Percentiles rank a stretch among this genome's conserved stretches.
These are phyloP conservation scores for Polydrusus cervinus DNA, from an alignment of 2,888 invertebrate genomes.

Conservation along the genomic window DNA sequence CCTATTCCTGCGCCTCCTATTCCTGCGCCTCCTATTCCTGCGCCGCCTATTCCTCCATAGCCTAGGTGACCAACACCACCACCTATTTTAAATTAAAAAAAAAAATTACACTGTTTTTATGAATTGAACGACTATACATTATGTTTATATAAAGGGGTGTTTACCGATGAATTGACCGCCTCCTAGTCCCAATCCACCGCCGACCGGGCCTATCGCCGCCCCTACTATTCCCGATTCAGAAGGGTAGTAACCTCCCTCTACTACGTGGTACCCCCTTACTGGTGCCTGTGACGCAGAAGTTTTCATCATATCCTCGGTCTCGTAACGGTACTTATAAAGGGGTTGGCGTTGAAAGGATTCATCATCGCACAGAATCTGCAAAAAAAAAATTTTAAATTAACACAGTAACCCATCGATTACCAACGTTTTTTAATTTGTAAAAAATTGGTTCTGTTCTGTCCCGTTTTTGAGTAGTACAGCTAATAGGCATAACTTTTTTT, in stretches of 20 bases:
- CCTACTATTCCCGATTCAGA: conserved; percentile 60
- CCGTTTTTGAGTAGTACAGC: too few relatives aligned
- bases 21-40: conserved; percentile 58
- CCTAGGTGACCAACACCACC: conserved; percentile 60
- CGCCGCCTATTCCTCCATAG: conserved; percentile 28
- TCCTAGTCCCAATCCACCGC: conserved; percentile 31
- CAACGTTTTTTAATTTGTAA: too few relatives aligned
- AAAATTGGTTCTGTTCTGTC: too few relatives aligned
- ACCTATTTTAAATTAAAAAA: conserved; percentile 35
- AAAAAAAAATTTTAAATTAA: background rate
- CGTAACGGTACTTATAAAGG: conserved; percentile 67
- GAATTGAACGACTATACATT: too few relatives aligned
- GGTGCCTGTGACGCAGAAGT: conserved; percentile 67
- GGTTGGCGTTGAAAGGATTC: conserved; percentile 56
- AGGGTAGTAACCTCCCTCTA: conserved; percentile 77
- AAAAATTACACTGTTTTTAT: too few relatives aligned
- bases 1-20: conserved; percentile 51
- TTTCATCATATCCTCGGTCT: conserved; percentile 69
- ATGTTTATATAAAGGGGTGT: background rate
- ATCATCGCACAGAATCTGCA: conserved; percentile 38
- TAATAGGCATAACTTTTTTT: too few relatives aligned
- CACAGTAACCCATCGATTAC: too few relatives aligned
- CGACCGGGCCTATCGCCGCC: conserved; percentile 54
- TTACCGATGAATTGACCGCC: conserved; percentile 23
- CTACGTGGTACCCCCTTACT: conserved; percentile 75